Base-by-base conservation (phyloP, 2,113 vertebrate genomes). In the Oncorhynchus tshawytscha region DNA sequence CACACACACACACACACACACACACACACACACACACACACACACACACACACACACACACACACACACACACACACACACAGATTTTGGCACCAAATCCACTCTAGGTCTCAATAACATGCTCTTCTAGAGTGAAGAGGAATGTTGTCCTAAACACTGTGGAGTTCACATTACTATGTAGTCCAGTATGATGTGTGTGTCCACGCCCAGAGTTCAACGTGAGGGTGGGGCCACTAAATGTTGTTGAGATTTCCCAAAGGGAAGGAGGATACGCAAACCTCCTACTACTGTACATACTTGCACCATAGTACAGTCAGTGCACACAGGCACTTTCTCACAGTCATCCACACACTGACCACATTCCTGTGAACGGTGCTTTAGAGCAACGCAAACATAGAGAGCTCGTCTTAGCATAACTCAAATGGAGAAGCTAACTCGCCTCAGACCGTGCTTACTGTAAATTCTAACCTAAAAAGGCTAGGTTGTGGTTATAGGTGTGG, bases 141-240 rank as follows among this genome's bases (percentile, higher is more conserved):
- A 93, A 92, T 91, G 89, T 88, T 79, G 77, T 80, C 82, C 79
- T 90, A 91, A 92, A 91, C 91, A 90, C 79, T 72, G 85, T 22
- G 87, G 90, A 92, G 91, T 93, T 91, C 87, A 80, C 74, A 25
- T 85, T 71, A 85, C 90, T 86, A 88, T 84, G 82, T 79, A 84
- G 86, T 82, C 82, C 83, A 78, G 80, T 86, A 73, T 89, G 7
- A 62, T 87, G 69, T 79, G 82, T 78, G 82, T 78, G 78, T 91
- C 86, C 89, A 91, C 89, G 81, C 82, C 80, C 91, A 79, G 76
- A 81, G 89, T 75, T 86, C 79, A 84, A 79, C 78, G 7, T 66
- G 76, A 72, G 76, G 80, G 73, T 62, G 74, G 67, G 67, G 82
- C 78, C 67, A 68, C 51, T 67, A 74, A 74, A 76, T 77, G 27